Evolutionary conservation across 2,888 invertebrate genomes (phyloP).

Genomic region (Stegophylla sp.): DNA sequence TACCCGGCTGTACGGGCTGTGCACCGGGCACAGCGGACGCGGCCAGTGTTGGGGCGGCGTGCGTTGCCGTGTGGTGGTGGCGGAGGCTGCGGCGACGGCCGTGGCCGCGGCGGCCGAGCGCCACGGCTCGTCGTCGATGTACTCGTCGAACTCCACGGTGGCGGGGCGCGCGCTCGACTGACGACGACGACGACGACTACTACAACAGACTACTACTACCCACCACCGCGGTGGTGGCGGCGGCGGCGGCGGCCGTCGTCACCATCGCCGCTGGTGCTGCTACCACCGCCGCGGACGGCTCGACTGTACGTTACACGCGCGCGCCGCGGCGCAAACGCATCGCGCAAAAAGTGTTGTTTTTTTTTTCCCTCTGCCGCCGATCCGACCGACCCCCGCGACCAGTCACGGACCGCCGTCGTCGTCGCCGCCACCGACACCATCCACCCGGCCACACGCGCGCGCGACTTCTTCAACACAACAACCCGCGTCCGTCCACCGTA

Average conservation of each 20-base stretch:
- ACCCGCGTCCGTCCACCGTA: neutral
- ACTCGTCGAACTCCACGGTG: constrained; percentile 58
- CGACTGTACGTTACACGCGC: neutral
- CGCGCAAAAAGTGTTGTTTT: constrained; percentile 52
- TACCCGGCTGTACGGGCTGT: constrained; percentile 55
- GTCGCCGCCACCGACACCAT: neutral
- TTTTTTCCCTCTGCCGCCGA: too few species aligned
- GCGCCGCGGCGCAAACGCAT: constrained; percentile 48
- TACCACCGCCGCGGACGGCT: neutral
- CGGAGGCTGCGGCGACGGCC: constrained; percentile 53
- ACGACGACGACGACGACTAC: constrained; percentile 35
- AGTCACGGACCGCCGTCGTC: neutral
- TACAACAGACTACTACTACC: neutral
- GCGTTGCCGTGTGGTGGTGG: constrained; percentile 55
- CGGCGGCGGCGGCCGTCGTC: neutral
- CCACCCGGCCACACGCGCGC: neutral
- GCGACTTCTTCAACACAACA: constrained; percentile 8
- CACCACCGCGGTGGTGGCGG: neutral
- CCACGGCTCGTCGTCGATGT: constrained; percentile 54
- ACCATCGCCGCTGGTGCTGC: constrained; percentile 10
- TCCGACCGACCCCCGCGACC: neutral
- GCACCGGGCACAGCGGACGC: constrained; percentile 51
- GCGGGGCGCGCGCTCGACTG: constrained; percentile 51
- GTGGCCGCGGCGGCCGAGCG: constrained; percentile 60
- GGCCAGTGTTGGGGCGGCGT: constrained; percentile 60